Percentiles rank a stretch among this genome's conserved stretches.
Conservation (phyloP, 2,797 vertebrate genomes). For the Rhinatrema bivittatum region DNA sequence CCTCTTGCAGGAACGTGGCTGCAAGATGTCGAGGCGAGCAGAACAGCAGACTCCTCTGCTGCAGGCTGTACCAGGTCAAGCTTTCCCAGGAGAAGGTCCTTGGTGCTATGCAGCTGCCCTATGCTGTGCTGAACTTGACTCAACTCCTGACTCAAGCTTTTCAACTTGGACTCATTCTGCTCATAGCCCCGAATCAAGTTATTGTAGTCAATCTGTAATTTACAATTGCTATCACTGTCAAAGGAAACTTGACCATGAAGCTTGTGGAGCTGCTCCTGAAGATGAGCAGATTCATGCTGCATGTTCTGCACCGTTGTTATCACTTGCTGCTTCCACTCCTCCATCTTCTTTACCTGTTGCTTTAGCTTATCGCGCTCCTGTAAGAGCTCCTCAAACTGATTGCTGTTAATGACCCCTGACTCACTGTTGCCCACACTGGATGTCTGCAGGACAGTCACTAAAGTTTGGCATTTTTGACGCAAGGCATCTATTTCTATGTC, state of each 20-base stretch:
- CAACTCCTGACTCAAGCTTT: conserved; percentile 77
- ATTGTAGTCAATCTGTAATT: conserved; percentile 80
- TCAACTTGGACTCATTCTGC: conserved; percentile 81
- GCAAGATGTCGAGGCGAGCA: conserved; percentile 7
- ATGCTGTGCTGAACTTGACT: conserved; percentile 87
- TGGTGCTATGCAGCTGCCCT: conserved; percentile 81
- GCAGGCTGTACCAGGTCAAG: conserved; percentile 66
- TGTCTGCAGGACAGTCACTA: conserved; percentile 82
- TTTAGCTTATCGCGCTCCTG: conserved; percentile 88
- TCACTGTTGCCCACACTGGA: conserved; percentile 50
- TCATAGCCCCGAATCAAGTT: conserved; percentile 89
- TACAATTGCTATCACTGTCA: conserved; percentile 81
- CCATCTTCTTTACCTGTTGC: conserved; percentile 97
- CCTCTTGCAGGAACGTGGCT: neutral
- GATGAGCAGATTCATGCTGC: conserved; percentile 91
- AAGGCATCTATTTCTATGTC: conserved; percentile 96
- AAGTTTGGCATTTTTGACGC: conserved; percentile 92
- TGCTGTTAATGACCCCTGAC: conserved; percentile 77
- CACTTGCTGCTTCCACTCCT: conserved; percentile 98
- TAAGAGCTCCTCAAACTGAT: conserved; percentile 92
- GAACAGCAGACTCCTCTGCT: conserved; percentile 15
- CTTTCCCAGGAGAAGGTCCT: conserved; percentile 81
- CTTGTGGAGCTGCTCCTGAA: conserved; percentile 85
- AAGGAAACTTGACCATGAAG: conserved; percentile 80
- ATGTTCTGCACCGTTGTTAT: conserved; percentile 96